Base-by-base conservation (phyloP, 1,140 invertebrate genomes). In the Oedothorax gibbosus region DNA sequence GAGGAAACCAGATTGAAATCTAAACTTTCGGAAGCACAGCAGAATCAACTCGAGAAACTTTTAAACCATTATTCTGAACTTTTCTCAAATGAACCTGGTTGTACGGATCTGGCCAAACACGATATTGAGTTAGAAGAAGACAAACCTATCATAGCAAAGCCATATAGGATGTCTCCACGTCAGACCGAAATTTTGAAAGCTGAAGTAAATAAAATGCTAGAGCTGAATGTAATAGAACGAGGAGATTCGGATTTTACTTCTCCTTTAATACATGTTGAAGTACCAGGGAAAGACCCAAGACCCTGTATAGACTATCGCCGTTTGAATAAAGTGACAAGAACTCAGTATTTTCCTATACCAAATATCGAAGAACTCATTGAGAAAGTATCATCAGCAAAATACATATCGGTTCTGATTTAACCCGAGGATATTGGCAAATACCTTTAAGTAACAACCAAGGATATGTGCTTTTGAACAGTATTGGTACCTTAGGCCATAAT, bases 341-440 rank as follows among this genome's bases (percentile, higher is more conserved):
- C 88, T 75, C 91, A 93, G 86, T 88, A 86, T 65, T 93, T 90
- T 87, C 92, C 92, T 87, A 80, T 93, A 2, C 92, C 91, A n/a
- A n/a, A n/a, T 0, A 57, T 87, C 8, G 91, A 92, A 51, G 66
- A 69, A 88, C 89, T 0, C 11, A 2, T n/a, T 1, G 20, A 18
- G 12, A 21, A 69, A 69, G 35, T 12, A 3, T 4, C 2, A 3
- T 4, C 3, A n/a, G n/a, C 2, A 2, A 15, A 21, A 35, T n/a
- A 35, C 5, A 35, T 5, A 35, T 35, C 1, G n/a, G n/a, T 21
- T 5, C 5, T 35, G 35, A 35, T 35, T 35, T 35, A 35, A 35
- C 35, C 35, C 35, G 35, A 35, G 35, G 35, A 35, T 35, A 35
- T 35, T 35, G 35, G 35, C 35, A n/a, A 35, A 35, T 2, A 1